Conservation (phyloP, 2,888 invertebrate species). For the Acheta domesticus region DNA sequence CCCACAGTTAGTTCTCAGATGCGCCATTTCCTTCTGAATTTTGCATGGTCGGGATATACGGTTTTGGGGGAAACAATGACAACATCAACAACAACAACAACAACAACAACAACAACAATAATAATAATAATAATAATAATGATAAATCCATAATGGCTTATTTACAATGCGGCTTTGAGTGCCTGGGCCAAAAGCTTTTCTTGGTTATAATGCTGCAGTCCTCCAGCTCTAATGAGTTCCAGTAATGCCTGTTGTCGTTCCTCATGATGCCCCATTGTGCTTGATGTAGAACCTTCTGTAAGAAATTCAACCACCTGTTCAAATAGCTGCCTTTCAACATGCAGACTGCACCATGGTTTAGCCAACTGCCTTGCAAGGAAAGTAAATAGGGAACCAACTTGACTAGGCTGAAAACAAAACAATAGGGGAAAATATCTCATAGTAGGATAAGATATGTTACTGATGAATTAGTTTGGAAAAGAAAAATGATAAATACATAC, state of each 20-base stretch:
- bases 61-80: too few species aligned
- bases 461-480: neutral
- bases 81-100: too few species aligned
- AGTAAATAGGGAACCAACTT: slow-evolving; percentile 62
- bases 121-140: too few species aligned
- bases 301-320: slow-evolving; percentile 61
- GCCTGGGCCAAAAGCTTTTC: slow-evolving; percentile 60
- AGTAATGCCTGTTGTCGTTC: slow-evolving; percentile 72
- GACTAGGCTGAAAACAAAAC: slow-evolving; percentile 50
- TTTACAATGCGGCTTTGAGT: slow-evolving; percentile 61
- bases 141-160: slow-evolving; percentile 26
- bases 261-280: slow-evolving; percentile 52
- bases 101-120: too few species aligned
- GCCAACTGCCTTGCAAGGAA: slow-evolving; percentile 65
- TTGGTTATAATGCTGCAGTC: slow-evolving; percentile 57
- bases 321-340: slow-evolving; percentile 53
- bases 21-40: too few species aligned
- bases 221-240: slow-evolving; percentile 62
- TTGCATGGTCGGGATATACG: too few species aligned
- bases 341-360: slow-evolving; percentile 43
- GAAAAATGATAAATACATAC: slow-evolving; percentile 49
- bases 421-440: neutral
- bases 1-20: too few species aligned
- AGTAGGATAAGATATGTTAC: neutral
- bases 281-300: slow-evolving; percentile 44